phyloP scores from a whole-genome alignment of 2,888 invertebrate species.

The Osedax frankpressi region DNA sequence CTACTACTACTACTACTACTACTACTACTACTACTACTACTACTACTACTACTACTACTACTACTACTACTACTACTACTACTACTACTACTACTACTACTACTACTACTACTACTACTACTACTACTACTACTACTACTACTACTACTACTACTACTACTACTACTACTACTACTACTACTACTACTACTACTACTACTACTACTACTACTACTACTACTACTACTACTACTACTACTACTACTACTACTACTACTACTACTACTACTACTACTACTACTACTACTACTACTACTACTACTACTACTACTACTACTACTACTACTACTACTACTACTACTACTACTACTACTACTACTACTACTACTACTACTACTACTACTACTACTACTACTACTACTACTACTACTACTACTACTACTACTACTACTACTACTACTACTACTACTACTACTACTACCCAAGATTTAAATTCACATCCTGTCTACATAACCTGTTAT shows the following conservation, averaged over 20 bases:
- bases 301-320: constrained; percentile 19
- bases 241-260: constrained; percentile 19
- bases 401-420: constrained; percentile 10
- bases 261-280: constrained; percentile 21
- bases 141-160: background rate
- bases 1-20: constrained; percentile 1
- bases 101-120: background rate
- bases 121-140: background rate
- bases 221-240: constrained; percentile 11
- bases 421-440: constrained; percentile 7
- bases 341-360: constrained; percentile 14
- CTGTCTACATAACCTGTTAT: too few relatives aligned
- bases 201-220: constrained; percentile 2
- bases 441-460: constrained; percentile 7
- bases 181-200: background rate
- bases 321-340: constrained; percentile 21
- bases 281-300: constrained; percentile 15
- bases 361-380: background rate
- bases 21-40: constrained; percentile 3
- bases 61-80: constrained; percentile 7
- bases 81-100: background rate
- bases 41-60: constrained; percentile 7
- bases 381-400: constrained; percentile 7
- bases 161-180: constrained; percentile 10
- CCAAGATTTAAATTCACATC: background rate